Conservation (phyloP, 1,140 invertebrate genomes). For the Caenorhabditis elegans region DNA sequence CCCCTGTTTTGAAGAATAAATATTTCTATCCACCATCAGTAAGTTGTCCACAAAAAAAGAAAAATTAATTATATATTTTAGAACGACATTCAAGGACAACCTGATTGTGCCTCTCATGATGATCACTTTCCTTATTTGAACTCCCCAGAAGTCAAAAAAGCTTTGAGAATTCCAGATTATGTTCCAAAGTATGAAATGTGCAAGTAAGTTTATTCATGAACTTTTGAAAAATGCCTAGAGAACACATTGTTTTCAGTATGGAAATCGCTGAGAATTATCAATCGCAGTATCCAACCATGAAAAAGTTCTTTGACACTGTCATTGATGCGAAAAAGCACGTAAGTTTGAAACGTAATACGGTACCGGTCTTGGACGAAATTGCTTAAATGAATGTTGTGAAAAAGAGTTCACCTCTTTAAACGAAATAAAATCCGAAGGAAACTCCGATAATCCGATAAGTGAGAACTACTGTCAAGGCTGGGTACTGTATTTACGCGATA, state of each 20-base stretch:
- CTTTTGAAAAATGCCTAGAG: neutral
- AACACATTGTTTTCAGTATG: neutral
- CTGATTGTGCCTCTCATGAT: slow-evolving; percentile 6
- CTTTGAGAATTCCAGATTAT: slow-evolving; percentile 41
- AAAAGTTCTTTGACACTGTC: neutral
- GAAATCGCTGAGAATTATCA: slow-evolving; percentile 32
- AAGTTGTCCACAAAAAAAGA: neutral
- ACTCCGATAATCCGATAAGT: too few species aligned
- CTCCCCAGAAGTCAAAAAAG: slow-evolving; percentile 44
- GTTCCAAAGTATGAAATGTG: slow-evolving; percentile 42
- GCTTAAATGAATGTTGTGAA: too few species aligned
- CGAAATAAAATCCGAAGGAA: too few species aligned
- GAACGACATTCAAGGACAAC: slow-evolving; percentile 1
- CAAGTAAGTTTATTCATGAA: slow-evolving; percentile 25
- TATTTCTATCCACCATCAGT: neutral
- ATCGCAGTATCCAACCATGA: neutral
- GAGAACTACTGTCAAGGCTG: too few species aligned
- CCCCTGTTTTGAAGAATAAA: neutral
- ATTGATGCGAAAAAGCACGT: neutral
- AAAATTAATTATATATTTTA: neutral
- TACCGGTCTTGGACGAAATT: too few species aligned
- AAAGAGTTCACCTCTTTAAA: too few species aligned
- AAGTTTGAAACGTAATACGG: too few species aligned
- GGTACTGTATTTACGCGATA: too few species aligned
- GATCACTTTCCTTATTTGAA: slow-evolving; percentile 39